These are phyloP conservation scores for Engraulis encrasicolus DNA, from an alignment of 2,113 vertebrate genomes.

Conservation along the genomic window DNA sequence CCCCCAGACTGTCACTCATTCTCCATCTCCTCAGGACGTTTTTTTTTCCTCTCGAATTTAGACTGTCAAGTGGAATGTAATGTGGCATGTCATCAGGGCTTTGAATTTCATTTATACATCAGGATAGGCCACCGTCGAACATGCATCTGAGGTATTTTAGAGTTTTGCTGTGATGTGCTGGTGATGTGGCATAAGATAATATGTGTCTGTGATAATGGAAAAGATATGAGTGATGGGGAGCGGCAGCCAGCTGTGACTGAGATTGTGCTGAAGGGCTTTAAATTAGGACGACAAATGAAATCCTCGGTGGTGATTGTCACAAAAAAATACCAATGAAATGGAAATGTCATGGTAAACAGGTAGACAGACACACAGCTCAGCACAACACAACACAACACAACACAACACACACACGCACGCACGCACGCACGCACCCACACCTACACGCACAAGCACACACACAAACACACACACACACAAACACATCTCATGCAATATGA, in stretches of 20 bases:
- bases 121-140: background rate
- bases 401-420: too few species aligned
- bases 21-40: background rate
- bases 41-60: background rate
- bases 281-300: slow-evolving; percentile 11
- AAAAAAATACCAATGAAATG: slow-evolving; percentile 58
- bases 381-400: slow-evolving; percentile 26
- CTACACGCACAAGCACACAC: too few species aligned
- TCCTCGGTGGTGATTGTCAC: slow-evolving; percentile 8
- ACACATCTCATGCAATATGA: slow-evolving; percentile 69
- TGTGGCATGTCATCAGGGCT: background rate
- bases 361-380: slow-evolving; percentile 11
- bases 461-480: too few species aligned
- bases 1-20: background rate
- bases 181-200: background rate
- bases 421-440: too few species aligned
- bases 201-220: slow-evolving; percentile 10
- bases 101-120: background rate
- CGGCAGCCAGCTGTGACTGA: slow-evolving; percentile 1
- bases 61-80: slow-evolving; percentile 4
- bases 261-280: background rate
- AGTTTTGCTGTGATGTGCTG: too few species aligned
- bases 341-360: slow-evolving; percentile 69
- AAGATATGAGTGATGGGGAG: slow-evolving; percentile 12
- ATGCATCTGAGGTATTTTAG: background rate